A percentile compares a stretch with the other conserved stretches of the same genome.
Conservation (phyloP, 2,113 vertebrate species). For the Terrapene triunguis region DNA sequence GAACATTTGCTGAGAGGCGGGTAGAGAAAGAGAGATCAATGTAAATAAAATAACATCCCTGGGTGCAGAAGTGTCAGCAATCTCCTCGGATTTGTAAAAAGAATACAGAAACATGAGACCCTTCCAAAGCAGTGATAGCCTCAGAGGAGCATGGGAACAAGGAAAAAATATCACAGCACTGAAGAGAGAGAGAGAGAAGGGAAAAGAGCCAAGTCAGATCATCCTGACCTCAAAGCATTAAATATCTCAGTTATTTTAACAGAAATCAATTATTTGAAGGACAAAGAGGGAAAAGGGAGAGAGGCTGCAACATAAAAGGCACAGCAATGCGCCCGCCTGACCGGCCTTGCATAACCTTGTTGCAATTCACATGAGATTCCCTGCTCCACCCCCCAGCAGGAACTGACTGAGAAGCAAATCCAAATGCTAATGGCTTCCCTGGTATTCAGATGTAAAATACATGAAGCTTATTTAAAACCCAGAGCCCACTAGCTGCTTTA, state of each 20-base stretch:
- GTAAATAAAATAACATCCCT: neutral
- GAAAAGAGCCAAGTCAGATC: conserved; percentile 64
- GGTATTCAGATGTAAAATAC: neutral
- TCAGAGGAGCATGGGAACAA: neutral
- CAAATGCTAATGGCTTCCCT: neutral
- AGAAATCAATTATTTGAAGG: conserved; percentile 86
- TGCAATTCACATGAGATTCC: conserved; percentile 1
- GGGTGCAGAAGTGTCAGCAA: neutral
- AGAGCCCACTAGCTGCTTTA: neutral
- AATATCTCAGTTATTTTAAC: conserved; percentile 79
- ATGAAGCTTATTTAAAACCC: neutral
- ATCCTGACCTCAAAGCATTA: conserved; percentile 79
- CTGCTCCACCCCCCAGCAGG: neutral
- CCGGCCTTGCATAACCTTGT: conserved; percentile 33
- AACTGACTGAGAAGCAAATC: neutral
- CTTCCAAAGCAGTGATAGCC: neutral
- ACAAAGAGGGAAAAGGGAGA: conserved; percentile 57
- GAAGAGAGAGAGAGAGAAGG: conserved; percentile 44
- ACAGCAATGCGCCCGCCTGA: neutral
- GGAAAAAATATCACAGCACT: neutral
- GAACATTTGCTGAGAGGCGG: neutral
- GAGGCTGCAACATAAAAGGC: neutral
- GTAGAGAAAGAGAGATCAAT: neutral
- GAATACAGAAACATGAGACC: neutral
- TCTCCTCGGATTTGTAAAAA: neutral